Conservation (phyloP, 2,113 vertebrate species). For the Taurulus bubalis region DNA sequence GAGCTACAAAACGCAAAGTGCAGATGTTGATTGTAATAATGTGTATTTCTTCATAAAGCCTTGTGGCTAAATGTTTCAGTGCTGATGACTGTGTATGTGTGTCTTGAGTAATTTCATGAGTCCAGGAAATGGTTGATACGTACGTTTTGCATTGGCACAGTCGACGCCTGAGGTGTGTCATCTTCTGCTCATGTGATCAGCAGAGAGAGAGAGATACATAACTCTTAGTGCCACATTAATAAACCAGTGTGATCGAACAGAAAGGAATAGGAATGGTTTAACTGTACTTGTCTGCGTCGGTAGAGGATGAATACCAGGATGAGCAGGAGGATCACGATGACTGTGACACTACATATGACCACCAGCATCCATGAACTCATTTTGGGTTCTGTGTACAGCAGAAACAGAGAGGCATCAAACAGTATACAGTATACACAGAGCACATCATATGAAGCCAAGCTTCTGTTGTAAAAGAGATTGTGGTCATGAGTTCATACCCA, state of each 20-base stretch:
- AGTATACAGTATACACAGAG: conserved; percentile 2
- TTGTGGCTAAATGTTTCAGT: conserved; percentile 2
- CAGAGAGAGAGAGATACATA: conserved; percentile 3
- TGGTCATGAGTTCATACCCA: conserved; percentile 44
- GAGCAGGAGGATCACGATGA: conserved; percentile 70
- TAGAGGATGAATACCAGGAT: conserved; percentile 60
- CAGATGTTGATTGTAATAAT: background rate
- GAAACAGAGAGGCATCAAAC: conserved; percentile 31
- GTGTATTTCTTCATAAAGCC: conserved; percentile 3
- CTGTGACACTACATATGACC: conserved; percentile 60
- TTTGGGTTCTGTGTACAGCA: conserved; percentile 55
- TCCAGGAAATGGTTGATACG: conserved; percentile 62
- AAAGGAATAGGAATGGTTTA: background rate
- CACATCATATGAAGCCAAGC: conserved; percentile 20
- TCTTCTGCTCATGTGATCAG: conserved; percentile 50
- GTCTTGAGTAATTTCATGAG: conserved; percentile 20
- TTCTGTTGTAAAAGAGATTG: conserved; percentile 17
- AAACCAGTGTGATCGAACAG: background rate
- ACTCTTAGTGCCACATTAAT: background rate
- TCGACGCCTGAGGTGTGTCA: conserved; percentile 56
- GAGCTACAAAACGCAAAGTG: background rate
- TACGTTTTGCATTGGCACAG: conserved; percentile 82
- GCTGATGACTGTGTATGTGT: background rate
- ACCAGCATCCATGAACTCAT: conserved; percentile 72
- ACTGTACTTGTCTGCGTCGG: conserved; percentile 69